These are phyloP conservation scores for Drosophila orena DNA, from an alignment of 1,140 invertebrate species.

Conservation along the genomic window DNA sequence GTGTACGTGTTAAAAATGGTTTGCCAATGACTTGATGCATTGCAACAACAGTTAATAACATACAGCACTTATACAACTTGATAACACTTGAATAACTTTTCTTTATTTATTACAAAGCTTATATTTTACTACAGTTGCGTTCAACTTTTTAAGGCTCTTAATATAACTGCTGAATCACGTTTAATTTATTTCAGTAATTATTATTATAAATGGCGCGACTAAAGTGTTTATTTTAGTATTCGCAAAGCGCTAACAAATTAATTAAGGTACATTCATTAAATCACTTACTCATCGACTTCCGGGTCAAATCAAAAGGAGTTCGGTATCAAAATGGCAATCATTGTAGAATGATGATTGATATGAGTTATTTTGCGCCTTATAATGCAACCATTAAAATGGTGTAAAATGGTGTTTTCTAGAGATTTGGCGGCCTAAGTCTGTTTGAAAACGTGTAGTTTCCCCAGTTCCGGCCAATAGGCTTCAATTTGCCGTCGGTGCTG, in stretches of 20 bases:
- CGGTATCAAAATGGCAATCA: neutral
- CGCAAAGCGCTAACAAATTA: neutral
- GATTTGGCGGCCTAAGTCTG: too few species aligned
- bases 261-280: neutral
- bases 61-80: neutral
- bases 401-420: too few species aligned
- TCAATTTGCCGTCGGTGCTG: neutral
- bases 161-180: neutral
- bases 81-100: neutral
- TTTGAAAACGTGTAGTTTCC: neutral
- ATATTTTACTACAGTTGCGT: too few species aligned
- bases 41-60: too few species aligned
- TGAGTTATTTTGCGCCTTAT: neutral
- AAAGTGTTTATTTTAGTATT: neutral
- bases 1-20: slow-evolving; percentile 50
- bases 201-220: neutral
- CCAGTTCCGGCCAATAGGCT: neutral
- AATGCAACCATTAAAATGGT: too few species aligned
- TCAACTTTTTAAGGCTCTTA: neutral
- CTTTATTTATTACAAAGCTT: too few species aligned
- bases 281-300: neutral
- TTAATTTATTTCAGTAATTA: slow-evolving; percentile 2
- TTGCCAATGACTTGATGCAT: slow-evolving; percentile 58
- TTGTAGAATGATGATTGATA: neutral
- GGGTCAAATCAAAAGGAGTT: neutral